phyloP scores from a whole-genome alignment of 1,140 invertebrate genomes.

The Mamestra configurata region DNA sequence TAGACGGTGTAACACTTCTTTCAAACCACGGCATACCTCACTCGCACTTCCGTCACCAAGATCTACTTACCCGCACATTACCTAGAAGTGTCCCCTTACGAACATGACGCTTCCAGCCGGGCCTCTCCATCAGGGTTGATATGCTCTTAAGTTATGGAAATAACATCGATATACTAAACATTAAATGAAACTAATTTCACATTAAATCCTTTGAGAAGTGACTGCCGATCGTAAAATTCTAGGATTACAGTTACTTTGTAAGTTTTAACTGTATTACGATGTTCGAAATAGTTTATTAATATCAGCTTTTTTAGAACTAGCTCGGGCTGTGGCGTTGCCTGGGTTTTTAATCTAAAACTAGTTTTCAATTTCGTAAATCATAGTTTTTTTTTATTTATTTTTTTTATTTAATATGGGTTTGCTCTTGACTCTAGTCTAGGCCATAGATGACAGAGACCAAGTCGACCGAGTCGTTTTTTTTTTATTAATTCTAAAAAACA shows the following conservation, averaged over 20 bases:
- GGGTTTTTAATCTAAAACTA: neutral
- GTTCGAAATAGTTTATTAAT: conserved; percentile 33
- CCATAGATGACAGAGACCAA: too few species aligned
- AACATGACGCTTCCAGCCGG: neutral
- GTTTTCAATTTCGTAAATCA: too few species aligned
- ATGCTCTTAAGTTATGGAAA: conserved; percentile 47
- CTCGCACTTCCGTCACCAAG: neutral
- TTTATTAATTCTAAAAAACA: too few species aligned
- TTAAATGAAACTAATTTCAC: conserved; percentile 46
- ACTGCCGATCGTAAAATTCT: conserved; percentile 36
- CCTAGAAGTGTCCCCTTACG: neutral
- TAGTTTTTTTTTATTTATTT: too few species aligned
- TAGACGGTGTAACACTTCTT: neutral
- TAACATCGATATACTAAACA: conserved; percentile 33
- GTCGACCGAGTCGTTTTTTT: too few species aligned
- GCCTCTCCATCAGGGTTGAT: conserved; percentile 9
- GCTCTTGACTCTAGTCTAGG: too few species aligned
- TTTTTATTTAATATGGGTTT: too few species aligned
- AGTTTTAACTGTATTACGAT: conserved; percentile 42
- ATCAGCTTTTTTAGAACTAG: conserved; percentile 18
- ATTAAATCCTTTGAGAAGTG: conserved; percentile 40
- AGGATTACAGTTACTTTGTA: conserved; percentile 44
- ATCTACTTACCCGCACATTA: conserved; percentile 12
- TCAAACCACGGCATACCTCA: neutral
- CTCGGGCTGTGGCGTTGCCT: neutral